Evolutionary conservation across 2,888 invertebrate species (phyloP).

Genomic region (Himalopsyche anomala): DNA sequence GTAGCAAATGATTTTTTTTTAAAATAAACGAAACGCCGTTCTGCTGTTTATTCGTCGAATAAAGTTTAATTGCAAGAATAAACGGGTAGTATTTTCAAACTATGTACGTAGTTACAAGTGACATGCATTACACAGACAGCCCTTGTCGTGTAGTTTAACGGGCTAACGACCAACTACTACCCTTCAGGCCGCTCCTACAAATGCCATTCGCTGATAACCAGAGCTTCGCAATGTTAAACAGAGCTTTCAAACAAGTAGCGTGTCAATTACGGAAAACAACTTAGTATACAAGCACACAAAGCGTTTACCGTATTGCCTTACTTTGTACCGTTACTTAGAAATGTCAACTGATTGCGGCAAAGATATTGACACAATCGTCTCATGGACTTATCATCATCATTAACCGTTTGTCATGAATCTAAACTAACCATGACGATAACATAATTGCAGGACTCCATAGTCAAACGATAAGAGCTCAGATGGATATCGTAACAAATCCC

Average conservation of each 20-base stretch:
- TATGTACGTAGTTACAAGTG: slow-evolving; percentile 20
- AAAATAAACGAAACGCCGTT: too few species aligned
- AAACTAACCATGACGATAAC: too few species aligned
- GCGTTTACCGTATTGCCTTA: background rate
- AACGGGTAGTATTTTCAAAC: background rate
- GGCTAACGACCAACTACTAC: slow-evolving; percentile 20
- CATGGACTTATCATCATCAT: too few species aligned
- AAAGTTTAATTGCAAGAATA: background rate
- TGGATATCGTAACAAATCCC: too few species aligned
- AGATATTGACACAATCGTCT: too few species aligned
- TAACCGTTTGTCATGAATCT: too few species aligned
- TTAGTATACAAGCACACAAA: background rate
- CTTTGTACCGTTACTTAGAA: background rate
- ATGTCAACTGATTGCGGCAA: too few species aligned
- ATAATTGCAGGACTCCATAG: too few species aligned
- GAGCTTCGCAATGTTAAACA: background rate
- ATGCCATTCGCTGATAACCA: slow-evolving; percentile 1
- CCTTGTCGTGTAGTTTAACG: slow-evolving; percentile 25
- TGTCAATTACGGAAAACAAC: slow-evolving; percentile 34
- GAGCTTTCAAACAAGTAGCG: slow-evolving; percentile 26
- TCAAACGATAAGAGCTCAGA: too few species aligned
- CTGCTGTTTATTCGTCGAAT: too few species aligned
- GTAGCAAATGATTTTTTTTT: too few species aligned
- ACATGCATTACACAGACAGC: slow-evolving; percentile 11
- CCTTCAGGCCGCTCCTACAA: background rate